Evolutionary conservation across 2,113 vertebrate species (phyloP), one percentile per base, ranked within the genome.

Genomic region (Pipa parva): DNA sequence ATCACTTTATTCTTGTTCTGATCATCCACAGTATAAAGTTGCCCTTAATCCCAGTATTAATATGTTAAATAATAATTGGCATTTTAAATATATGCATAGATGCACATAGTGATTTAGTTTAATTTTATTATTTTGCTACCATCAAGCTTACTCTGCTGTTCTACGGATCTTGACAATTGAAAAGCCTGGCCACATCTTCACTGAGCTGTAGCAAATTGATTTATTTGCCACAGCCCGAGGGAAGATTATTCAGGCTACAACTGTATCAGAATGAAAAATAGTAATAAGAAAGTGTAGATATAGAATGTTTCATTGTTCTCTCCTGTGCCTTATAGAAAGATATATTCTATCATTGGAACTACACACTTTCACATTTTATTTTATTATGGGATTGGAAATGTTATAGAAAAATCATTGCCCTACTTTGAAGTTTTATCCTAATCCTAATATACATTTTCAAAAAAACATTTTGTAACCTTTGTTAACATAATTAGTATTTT

Each of bases 231-330:
- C 20, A 27, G 21, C 33, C 50, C 18, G 22, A 45, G 21, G 42
- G 63, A 52, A 52, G 54, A 54, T 36, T 33, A 27, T 59, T 25
- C 17, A 18, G 29, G 42, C 45, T 59, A 49, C 28, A 48, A 59
- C 42, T 67, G 22, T 67, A 59, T 59, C 59, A 21, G 56, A 51
- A 52, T 68, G 46, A 59, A 36, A 45, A 59, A 50, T 67, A 60
- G 65, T 59, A 59, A 68, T 51, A 60, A 59, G 48, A 68, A 48
- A 36, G 21, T 50, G 22, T 52, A 68, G 65, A 68, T 68, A 59
- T 60, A 21, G 56, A 68, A 59, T 31, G 8, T 31, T 59, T 18
- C 18, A 68, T 39, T 68, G 64, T 68, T 59, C 56, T 68, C 24
- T 39, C 27, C 31, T 52, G 11, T 51, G 31, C 33, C 26, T 51